These are phyloP conservation scores for Euproctis similis DNA, from an alignment of 2,888 invertebrate species.

Conservation along the genomic window DNA sequence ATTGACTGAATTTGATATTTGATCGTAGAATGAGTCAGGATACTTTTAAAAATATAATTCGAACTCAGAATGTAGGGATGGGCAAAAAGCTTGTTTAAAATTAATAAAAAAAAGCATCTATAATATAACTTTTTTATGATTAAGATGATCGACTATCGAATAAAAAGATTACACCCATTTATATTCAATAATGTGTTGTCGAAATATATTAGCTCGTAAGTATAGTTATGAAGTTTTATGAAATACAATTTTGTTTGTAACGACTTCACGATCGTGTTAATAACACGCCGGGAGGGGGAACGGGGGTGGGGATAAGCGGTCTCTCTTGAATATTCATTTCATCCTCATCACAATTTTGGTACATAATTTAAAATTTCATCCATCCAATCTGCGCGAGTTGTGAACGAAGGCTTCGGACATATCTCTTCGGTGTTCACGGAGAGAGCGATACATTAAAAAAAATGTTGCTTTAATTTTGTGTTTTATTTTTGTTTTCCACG, in stretches of 20 bases:
- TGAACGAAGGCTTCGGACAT: too few relatives aligned
- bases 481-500: too few relatives aligned
- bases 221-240: conserved; percentile 72
- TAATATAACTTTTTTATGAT: too few relatives aligned
- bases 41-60: too few relatives aligned
- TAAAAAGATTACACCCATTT: conserved; percentile 44
- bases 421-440: too few relatives aligned
- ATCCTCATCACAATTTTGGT: conserved; percentile 69
- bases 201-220: conserved; percentile 70
- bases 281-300: conserved; percentile 62
- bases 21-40: too few relatives aligned
- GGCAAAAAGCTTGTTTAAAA: too few relatives aligned
- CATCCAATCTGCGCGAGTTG: conserved; percentile 54
- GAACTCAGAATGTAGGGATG: too few relatives aligned
- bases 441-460: too few relatives aligned
- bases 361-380: conserved; percentile 70
- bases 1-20: too few relatives aligned
- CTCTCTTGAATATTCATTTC: conserved; percentile 73
- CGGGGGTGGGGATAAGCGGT: conserved; percentile 65
- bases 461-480: too few relatives aligned
- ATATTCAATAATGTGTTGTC: conserved; percentile 65
- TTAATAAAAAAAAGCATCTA: too few relatives aligned
- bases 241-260: conserved; percentile 71
- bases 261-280: conserved; percentile 72
- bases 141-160: conserved; percentile 15